phyloP scores from a whole-genome alignment of 1,140 invertebrate genomes.

The Conus ventricosus region DNA sequence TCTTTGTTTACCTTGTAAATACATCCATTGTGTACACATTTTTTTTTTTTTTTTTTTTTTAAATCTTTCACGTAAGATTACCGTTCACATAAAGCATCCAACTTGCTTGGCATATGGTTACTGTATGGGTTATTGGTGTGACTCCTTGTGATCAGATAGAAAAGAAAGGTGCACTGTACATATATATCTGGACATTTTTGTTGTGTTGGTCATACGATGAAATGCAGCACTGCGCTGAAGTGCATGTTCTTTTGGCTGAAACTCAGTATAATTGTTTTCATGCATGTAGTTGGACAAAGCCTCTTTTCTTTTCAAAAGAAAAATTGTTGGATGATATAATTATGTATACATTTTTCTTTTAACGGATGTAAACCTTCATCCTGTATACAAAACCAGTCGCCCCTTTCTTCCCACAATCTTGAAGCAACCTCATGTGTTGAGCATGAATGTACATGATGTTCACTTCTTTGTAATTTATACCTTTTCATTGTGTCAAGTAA shows the following conservation, averaged over 20 bases:
- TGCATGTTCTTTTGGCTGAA: neutral
- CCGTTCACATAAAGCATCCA: neutral
- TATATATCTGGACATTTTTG: neutral
- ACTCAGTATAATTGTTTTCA: neutral
- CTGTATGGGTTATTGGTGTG: too few relatives aligned
- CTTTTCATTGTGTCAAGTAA: neutral
- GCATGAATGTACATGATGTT: neutral
- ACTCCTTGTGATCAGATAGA: neutral
- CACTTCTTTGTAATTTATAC: neutral
- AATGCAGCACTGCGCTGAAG: neutral
- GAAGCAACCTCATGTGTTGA: neutral
- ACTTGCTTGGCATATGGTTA: neutral
- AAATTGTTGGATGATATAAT: neutral
- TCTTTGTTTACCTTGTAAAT: neutral
- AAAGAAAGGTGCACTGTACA: neutral
- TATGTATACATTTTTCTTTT: neutral
- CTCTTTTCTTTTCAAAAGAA: neutral
- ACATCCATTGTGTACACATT: neutral
- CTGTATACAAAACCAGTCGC: neutral
- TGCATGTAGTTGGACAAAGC: too few relatives aligned
- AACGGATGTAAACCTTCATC: neutral
- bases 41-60: neutral
- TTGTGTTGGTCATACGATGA: neutral
- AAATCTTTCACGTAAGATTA: neutral
- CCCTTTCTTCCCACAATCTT: neutral